Percentiles rank a stretch among this genome's conserved stretches.
Conservation (phyloP, 2,113 vertebrate genomes). For the Columba livia region DNA sequence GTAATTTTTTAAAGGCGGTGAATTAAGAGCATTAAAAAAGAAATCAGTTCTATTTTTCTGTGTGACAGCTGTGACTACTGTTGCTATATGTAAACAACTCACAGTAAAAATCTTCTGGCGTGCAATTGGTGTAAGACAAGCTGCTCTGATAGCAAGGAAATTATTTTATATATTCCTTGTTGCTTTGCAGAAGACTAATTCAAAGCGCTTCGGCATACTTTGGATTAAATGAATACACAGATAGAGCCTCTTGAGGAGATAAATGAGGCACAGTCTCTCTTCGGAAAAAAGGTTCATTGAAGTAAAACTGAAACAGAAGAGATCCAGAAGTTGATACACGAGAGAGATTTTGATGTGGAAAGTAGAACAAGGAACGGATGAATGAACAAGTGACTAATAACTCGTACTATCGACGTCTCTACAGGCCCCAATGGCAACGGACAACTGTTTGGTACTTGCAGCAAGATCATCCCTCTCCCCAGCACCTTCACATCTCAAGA, state of each 20-base stretch:
- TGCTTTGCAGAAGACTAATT: background rate
- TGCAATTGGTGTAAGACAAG: background rate
- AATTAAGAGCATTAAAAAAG: background rate
- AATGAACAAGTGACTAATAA: background rate
- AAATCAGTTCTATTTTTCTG: background rate
- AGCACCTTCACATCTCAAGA: background rate
- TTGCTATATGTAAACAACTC: background rate
- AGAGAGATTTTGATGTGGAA: background rate
- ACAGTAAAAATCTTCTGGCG: background rate
- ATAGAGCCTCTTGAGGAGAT: background rate
- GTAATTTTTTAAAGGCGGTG: background rate
- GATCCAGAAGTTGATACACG: background rate
- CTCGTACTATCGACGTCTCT: background rate
- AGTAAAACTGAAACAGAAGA: background rate
- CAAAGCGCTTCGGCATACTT: background rate
- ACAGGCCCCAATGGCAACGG: background rate
- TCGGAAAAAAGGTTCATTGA: background rate
- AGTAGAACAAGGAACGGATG: background rate
- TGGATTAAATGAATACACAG: background rate
- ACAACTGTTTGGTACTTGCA: background rate
- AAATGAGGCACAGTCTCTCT: background rate
- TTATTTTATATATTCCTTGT: background rate
- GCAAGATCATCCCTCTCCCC: background rate
- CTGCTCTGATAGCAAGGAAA: background rate
- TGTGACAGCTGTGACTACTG: background rate